These are phyloP conservation scores for Drosophila meridiana DNA, from an alignment of 2,888 invertebrate genomes.

Conservation along the genomic window DNA sequence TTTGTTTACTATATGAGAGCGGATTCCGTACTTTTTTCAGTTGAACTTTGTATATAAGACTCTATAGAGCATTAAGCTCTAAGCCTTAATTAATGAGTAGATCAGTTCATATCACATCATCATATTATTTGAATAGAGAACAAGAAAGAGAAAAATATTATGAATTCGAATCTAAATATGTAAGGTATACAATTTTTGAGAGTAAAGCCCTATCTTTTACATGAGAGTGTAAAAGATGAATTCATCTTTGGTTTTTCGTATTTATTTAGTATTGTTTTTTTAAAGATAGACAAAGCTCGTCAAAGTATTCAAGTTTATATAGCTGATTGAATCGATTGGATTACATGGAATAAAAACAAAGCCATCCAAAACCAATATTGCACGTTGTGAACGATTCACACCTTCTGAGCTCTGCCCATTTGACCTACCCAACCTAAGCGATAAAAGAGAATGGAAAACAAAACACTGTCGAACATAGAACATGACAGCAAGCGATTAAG, in stretches of 20 bases:
- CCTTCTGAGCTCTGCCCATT: conserved; percentile 28
- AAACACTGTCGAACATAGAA: conserved; percentile 46
- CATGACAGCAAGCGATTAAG: conserved; percentile 71
- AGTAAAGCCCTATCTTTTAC: too few species aligned
- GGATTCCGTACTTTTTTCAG: neutral
- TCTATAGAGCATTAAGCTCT: too few species aligned
- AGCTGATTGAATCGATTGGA: neutral
- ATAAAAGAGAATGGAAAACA: conserved; percentile 22
- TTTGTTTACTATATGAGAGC: neutral
- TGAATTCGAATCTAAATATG: too few species aligned
- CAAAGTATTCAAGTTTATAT: neutral
- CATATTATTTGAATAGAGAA: too few species aligned
- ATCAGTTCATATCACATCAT: too few species aligned
- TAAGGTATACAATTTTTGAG: too few species aligned
- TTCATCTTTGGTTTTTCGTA: too few species aligned
- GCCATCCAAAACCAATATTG: neutral
- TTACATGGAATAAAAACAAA: neutral
- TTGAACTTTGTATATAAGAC: too few species aligned
- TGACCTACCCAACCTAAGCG: conserved; percentile 36
- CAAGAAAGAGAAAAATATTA: too few species aligned
- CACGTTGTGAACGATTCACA: conserved; percentile 25
- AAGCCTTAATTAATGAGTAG: too few species aligned
- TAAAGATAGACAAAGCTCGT: neutral
- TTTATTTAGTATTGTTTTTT: too few species aligned
- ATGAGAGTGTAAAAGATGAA: too few species aligned